Conservation (phyloP, 1,140 invertebrate species). For the Camponotus floridanus region DNA sequence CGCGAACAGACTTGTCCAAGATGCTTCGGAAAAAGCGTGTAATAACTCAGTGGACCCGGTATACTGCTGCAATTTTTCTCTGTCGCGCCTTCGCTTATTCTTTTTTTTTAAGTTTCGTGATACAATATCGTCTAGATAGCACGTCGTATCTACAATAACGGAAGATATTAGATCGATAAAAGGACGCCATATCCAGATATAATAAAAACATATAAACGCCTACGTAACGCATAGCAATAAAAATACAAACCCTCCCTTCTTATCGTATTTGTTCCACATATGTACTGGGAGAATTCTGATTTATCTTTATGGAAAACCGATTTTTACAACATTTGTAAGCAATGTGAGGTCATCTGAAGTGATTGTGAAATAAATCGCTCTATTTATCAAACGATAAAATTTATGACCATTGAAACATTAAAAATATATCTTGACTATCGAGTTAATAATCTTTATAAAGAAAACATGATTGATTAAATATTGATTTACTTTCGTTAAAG, state of each 20-base stretch:
- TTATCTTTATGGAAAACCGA: constrained; percentile 57
- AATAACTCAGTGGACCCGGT: constrained; percentile 62
- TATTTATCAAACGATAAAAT: constrained; percentile 24
- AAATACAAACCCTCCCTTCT: constrained; percentile 34
- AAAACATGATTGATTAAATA: neutral
- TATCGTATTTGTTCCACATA: constrained; percentile 16
- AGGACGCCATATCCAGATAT: constrained; percentile 21
- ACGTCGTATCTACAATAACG: constrained; percentile 67
- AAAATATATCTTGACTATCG: neutral
- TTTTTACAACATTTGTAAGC: constrained; percentile 37
- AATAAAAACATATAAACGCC: constrained; percentile 62
- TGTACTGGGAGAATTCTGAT: constrained; percentile 48
- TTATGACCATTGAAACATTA: constrained; percentile 28
- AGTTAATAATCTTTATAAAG: neutral
- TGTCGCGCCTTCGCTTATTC: constrained; percentile 53
- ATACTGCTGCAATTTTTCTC: constrained; percentile 67
- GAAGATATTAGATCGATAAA: constrained; percentile 65
- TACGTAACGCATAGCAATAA: constrained; percentile 53
- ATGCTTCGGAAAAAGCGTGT: constrained; percentile 59
- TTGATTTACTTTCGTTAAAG: constrained; percentile 15
- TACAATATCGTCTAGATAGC: constrained; percentile 50
- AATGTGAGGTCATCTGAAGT: neutral
- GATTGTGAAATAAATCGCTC: constrained; percentile 29
- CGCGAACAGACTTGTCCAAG: constrained; percentile 52
- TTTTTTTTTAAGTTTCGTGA: constrained; percentile 50